A percentile compares a stretch with the other conserved stretches of the same genome.
Evolutionary conservation across 92 coral and sea anemone genomes (phyloP).

Genomic region (Isaurus tuberculatus): DNA sequence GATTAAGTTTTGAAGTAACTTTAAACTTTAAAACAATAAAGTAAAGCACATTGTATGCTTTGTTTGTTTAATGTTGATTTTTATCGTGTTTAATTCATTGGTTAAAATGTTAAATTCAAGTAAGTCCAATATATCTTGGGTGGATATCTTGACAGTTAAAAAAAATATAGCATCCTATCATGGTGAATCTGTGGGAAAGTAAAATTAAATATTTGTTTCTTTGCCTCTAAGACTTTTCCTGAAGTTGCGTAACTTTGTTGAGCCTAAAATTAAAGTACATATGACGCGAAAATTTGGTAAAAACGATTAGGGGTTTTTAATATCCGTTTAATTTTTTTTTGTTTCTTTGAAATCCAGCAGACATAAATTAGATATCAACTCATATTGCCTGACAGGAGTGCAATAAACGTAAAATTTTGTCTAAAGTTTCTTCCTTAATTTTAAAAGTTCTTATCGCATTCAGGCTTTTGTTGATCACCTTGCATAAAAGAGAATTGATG

Average conservation of each 20-base stretch:
- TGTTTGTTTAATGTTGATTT: not conserved
- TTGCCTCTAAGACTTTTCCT: not conserved
- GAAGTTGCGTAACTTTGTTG: not conserved
- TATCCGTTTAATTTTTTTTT: not conserved
- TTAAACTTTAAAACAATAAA: not conserved
- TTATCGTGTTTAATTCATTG: not conserved
- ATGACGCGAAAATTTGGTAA: not conserved
- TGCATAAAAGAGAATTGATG: not conserved
- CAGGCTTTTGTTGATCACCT: not conserved
- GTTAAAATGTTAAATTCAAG: not conserved
- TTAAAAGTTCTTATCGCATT: not conserved
- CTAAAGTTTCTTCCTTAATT: not conserved
- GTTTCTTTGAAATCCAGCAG: not conserved
- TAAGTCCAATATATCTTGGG: not conserved
- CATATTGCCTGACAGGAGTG: not conserved
- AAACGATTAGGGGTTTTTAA: not conserved
- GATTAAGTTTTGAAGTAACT: not conserved
- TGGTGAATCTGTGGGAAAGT: not conserved
- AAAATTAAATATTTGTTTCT: not conserved
- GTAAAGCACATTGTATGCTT: not conserved
- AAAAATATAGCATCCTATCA: not conserved
- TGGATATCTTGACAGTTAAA: not conserved
- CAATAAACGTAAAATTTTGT: not conserved
- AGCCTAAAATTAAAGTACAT: not conserved
- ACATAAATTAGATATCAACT: not conserved